Evolutionary conservation across 2,797 vertebrate species (phyloP), one percentile per base, ranked within the genome.

Genomic region (Amazonetta brasiliensis): DNA sequence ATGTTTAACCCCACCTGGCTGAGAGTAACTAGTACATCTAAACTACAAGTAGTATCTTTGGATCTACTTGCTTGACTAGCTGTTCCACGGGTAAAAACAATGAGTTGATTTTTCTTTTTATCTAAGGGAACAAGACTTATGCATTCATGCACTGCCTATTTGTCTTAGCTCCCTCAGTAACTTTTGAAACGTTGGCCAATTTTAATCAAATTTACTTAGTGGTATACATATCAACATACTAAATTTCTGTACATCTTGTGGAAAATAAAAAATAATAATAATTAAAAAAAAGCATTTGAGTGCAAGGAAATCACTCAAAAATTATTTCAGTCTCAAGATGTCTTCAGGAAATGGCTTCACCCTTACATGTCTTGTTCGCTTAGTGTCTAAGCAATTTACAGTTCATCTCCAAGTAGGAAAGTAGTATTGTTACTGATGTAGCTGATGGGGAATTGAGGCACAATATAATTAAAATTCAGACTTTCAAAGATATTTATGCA

Each of bases 1-100:
- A 87, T 39, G 26, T 80, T 95, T 92, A 96, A 93, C 48, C 37
- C 55, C n/a, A 64, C 25, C 50, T 68, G 64, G 55, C 64, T 77
- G 39, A 83, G 75, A 83, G 80, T 58, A 92, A 87, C 68, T 19
- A 58, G 54, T 33, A 72, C 35, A 50, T 33, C 59, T 55, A n/a
- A 80, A 89, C 59, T 43, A 76, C n/a, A 56, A 60, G 35, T 2
- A 0, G 9, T 74, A 80, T 54, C 50, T 80, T 85, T 55, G 64
- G 48, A 77, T 77, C 22, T 77, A 19, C 56, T 93, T 73, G 18
- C 63, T 82, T 74, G 59, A 37, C 56, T 83, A 89, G 33, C 21
- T 64, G 22, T 82, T 86, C 23, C 74, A 67, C 33, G 37, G 35
- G 17, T 50, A 41, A 77, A 89, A 89, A 68, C 21, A 83, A 1